Conservation (phyloP, 2,113 vertebrate genomes). For the Tychaedon coryphoeus region DNA sequence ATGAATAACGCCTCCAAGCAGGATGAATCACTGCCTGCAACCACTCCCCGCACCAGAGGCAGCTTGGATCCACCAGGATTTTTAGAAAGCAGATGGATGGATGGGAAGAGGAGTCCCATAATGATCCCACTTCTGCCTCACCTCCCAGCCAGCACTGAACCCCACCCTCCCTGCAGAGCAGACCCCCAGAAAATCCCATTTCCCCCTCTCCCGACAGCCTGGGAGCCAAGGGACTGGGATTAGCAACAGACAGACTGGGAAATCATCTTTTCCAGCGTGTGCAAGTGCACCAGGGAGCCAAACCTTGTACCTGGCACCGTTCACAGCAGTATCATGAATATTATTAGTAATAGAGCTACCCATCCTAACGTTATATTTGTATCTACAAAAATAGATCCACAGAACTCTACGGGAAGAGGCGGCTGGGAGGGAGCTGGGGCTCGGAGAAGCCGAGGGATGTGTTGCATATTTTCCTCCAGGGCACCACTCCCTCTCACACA, state of each 20-base stretch:
- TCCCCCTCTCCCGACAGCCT: not conserved
- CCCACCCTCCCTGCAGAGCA: not conserved
- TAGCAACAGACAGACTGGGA: conserved; percentile 15
- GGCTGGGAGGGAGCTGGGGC: not conserved
- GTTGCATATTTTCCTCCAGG: conserved; percentile 25
- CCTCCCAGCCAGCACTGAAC: not conserved
- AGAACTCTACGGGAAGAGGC: conserved; percentile 61
- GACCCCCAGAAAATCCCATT: not conserved
- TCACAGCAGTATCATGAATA: conserved; percentile 68
- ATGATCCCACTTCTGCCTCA: not conserved
- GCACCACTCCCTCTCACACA: not conserved
- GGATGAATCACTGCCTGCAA: conserved; percentile 36
- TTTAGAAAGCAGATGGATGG: not conserved
- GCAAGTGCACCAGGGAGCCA: conserved; percentile 64
- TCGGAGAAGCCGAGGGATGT: conserved; percentile 1
- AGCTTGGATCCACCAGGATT: not conserved
- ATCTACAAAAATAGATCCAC: conserved; percentile 80
- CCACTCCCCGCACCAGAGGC: not conserved
- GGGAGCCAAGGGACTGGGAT: conserved; percentile 16
- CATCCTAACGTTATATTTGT: conserved; percentile 63
- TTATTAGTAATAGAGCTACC: conserved; percentile 61
- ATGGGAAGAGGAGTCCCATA: not conserved
- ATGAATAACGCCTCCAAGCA: not conserved
- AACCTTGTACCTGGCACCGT: conserved; percentile 69
- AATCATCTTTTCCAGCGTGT: conserved; percentile 41